These are phyloP conservation scores for Columba livia DNA, from an alignment of 2,113 vertebrate genomes.

Conservation along the genomic window DNA sequence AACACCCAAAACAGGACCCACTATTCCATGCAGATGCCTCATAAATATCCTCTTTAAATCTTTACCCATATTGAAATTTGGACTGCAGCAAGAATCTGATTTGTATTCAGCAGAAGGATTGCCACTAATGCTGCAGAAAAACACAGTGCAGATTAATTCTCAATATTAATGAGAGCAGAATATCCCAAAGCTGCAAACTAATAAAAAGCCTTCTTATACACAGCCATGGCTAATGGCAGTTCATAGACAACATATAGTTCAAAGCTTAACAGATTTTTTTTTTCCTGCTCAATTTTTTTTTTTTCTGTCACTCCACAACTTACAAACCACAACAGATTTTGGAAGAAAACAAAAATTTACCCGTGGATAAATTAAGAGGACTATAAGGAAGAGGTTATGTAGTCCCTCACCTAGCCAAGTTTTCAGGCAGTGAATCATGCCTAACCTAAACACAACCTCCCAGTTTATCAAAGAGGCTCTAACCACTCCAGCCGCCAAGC, in stretches of 20 bases:
- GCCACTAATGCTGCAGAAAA: slow-evolving; percentile 24
- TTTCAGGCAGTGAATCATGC: neutral
- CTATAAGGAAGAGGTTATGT: neutral
- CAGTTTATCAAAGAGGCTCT: neutral
- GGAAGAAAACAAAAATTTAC: neutral
- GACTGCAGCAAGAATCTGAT: neutral
- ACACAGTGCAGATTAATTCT: neutral
- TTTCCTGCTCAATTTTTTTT: neutral
- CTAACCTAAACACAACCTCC: slow-evolving; percentile 2
- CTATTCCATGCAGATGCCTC: neutral
- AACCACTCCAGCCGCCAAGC: neutral
- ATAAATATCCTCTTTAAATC: neutral
- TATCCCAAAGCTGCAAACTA: neutral
- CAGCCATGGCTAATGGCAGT: neutral
- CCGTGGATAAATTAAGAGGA: neutral
- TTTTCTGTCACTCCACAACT: neutral
- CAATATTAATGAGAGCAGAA: slow-evolving; percentile 27
- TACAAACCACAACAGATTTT: neutral
- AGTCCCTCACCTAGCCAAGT: neutral
- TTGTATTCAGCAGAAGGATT: neutral
- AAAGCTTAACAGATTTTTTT: neutral
- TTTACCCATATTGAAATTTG: neutral
- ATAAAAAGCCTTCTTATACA: neutral
- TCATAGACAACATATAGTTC: neutral
- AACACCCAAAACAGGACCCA: neutral